Conservation (phyloP, 1,140 invertebrate species). For the Drosophila varians region DNA sequence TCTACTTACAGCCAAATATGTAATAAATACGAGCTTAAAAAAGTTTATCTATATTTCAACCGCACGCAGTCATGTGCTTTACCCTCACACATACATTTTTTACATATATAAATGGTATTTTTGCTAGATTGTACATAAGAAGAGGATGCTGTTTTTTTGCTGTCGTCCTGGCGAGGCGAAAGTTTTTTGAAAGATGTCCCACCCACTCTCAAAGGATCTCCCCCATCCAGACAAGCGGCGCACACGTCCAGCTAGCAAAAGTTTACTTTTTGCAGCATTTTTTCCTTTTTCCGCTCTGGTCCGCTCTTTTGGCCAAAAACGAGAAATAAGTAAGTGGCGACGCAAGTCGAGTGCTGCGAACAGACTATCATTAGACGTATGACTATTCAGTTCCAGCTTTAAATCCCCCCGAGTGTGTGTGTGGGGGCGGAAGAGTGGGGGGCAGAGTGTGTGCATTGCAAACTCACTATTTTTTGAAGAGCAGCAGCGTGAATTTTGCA, state of each 20-base stretch:
- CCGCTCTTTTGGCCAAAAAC: constrained; percentile 24
- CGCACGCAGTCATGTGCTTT: constrained; percentile 75
- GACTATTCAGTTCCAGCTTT: constrained; percentile 51
- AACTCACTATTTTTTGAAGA: constrained; percentile 34
- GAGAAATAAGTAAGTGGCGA: constrained; percentile 70
- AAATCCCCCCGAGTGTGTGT: constrained; percentile 9
- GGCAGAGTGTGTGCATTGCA: too few species aligned
- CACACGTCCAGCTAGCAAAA: constrained; percentile 74
- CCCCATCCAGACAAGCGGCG: constrained; percentile 45
- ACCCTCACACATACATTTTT: constrained; percentile 17
- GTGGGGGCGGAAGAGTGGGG: too few species aligned
- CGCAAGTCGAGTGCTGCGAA: constrained; percentile 43
- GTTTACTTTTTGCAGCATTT: constrained; percentile 48
- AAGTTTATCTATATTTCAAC: constrained; percentile 82
- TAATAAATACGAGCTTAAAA: constrained; percentile 82
- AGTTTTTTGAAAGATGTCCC: constrained; percentile 78
- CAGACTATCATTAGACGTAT: constrained; percentile 57
- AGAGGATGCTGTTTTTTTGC: constrained; percentile 65
- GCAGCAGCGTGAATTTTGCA: constrained; percentile 23
- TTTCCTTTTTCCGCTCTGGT: too few species aligned
- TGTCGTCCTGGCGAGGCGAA: constrained; percentile 63
- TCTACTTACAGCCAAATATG: constrained; percentile 81
- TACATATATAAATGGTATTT: constrained; percentile 1
- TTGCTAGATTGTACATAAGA: constrained; percentile 44
- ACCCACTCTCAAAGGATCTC: constrained; percentile 14